A percentile compares a stretch with the other conserved stretches of the same genome.
These are phyloP conservation scores for Megalopta genalis DNA, from an alignment of 1,140 invertebrate genomes.

Conservation along the genomic window DNA sequence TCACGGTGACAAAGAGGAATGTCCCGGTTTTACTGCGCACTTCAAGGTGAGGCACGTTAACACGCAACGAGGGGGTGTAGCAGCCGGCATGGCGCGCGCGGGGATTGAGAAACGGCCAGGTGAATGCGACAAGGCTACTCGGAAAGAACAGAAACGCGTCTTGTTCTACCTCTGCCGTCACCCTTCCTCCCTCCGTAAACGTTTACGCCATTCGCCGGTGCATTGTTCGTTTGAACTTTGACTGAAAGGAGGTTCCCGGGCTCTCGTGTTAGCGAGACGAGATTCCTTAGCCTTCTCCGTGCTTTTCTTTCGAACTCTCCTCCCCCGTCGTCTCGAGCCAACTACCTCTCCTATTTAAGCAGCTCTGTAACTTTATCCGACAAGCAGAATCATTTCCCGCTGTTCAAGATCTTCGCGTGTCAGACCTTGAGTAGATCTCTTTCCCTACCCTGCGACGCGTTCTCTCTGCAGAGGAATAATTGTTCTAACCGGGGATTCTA, in stretches of 20 bases:
- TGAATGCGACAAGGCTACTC: slow-evolving; percentile 21
- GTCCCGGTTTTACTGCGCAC: slow-evolving; percentile 40
- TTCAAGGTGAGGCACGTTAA: slow-evolving; percentile 53
- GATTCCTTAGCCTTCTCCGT: not conserved
- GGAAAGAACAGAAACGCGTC: slow-evolving; percentile 28
- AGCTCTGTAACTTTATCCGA: too few species aligned
- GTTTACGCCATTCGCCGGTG: not conserved
- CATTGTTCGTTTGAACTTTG: slow-evolving; percentile 13
- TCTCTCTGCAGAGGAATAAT: too few species aligned
- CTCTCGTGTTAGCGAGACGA: slow-evolving; percentile 4
- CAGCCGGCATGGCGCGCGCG: not conserved
- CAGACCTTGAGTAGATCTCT: too few species aligned
- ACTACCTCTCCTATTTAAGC: too few species aligned
- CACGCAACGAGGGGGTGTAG: slow-evolving; percentile 39
- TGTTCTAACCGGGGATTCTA: too few species aligned
- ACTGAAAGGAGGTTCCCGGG: not conserved
- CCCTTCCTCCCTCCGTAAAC: not conserved
- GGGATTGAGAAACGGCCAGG: slow-evolving; percentile 28
- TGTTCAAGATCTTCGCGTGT: too few species aligned
- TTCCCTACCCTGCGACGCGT: too few species aligned
- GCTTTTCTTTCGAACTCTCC: not conserved
- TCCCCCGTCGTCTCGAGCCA: too few species aligned
- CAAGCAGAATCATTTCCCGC: too few species aligned
- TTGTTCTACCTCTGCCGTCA: not conserved
- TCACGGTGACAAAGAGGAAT: slow-evolving; percentile 54